Evolutionary conservation across 2,888 invertebrate genomes (phyloP), one percentile per base, ranked within the genome.

Genomic region (Mythimna lalbum): DNA sequence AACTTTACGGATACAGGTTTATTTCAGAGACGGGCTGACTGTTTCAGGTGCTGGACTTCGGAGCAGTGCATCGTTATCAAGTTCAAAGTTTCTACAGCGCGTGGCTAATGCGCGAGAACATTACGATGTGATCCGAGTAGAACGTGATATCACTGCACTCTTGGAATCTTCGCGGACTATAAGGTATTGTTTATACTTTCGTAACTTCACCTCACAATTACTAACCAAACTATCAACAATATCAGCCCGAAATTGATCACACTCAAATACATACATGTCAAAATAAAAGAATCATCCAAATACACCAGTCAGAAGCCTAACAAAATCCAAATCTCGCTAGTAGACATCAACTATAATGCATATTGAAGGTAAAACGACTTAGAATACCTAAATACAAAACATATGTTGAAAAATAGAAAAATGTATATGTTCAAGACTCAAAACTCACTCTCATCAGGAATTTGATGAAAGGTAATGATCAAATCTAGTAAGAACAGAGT

Each of bases 31-130:
- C 5, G 14, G 52, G 33, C 52, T 59, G 52, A 60, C 53, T 71
- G 68, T 79, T 81, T 68, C 81, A 81, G 80, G 59, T 64, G 66
- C 47, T 62, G 78, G 52, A 65, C 69, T 74, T 71, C 63, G 71
- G 50, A 65, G 55, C 62, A 47, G 39, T 55, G 60, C 61, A 31
- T 52, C 50, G 59, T 65, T 72, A 76, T 76, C 76, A 57, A 62
- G 80, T 66, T 57, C 68, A 80, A 74, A 68, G 67, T 53, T 55
- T 65, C 64, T 31, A 47, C 39, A 72, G 53, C 53, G 53, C 65
- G 60, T 68, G 65, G 65, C 59, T 31, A 17, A 27, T 43, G 33
- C 31, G 53, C 63, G 49, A 19, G 27, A 63, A 27, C 31, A 55
- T 63, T 49, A 71, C 53, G 27, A 31, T 19, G 50, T 17, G 14